A percentile compares a stretch with the other conserved stretches of the same genome.
Conservation (phyloP, 2,113 vertebrate genomes). For the Protomyctophum bolini region DNA sequence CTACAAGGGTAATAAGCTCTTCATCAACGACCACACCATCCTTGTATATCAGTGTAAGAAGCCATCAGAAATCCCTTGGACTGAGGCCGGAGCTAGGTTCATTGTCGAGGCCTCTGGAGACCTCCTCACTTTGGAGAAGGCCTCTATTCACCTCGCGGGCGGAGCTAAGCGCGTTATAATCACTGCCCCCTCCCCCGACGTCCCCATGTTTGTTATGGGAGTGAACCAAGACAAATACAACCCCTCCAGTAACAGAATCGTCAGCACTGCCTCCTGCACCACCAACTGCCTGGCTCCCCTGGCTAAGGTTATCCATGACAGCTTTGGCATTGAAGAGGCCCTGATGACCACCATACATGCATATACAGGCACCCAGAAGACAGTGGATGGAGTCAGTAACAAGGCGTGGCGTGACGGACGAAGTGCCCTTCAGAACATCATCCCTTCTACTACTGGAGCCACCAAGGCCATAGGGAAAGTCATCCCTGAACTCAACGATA, state of each 20-base stretch:
- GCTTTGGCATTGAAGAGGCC: slow-evolving; percentile 86
- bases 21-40: not conserved
- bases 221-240: not conserved
- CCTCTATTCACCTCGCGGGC: not conserved
- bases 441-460: slow-evolving; percentile 88
- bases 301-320: slow-evolving; percentile 88
- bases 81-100: not conserved
- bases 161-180: not conserved
- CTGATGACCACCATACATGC: slow-evolving; percentile 92
- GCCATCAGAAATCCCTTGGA: not conserved
- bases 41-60: not conserved
- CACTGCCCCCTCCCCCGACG: not conserved
- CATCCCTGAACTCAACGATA: slow-evolving; percentile 85
- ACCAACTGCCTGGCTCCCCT: slow-evolving; percentile 91
- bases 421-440: slow-evolving; percentile 88
- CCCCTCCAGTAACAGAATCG: slow-evolving; percentile 78
- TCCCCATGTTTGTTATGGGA: slow-evolving; percentile 1
- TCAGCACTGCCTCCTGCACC: slow-evolving; percentile 92
- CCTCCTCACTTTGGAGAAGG: not conserved
- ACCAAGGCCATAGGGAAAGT: slow-evolving; percentile 90
- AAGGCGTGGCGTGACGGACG: slow-evolving; percentile 90
- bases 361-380: slow-evolving; percentile 92
- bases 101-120: not conserved
- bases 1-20: not conserved
- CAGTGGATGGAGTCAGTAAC: slow-evolving; percentile 86